Evolutionary conservation across 2,888 invertebrate species (phyloP).

Genomic region (Abscondita cerata): DNA sequence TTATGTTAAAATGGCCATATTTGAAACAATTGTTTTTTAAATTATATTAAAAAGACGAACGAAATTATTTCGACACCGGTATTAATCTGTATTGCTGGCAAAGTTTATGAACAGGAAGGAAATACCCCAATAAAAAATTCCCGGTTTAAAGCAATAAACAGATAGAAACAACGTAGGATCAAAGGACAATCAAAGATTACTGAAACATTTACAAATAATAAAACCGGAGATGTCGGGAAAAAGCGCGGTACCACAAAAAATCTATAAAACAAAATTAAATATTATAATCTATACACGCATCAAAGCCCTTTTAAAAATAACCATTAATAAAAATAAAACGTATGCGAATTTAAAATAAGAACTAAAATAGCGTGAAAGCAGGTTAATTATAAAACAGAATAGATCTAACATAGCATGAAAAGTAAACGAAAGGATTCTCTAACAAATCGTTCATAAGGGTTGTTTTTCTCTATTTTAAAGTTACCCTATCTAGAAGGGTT

Average conservation of each 20-base stretch:
- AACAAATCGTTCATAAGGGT: constrained; percentile 50
- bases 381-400: constrained; percentile 59
- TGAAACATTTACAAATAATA: constrained; percentile 29
- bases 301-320: constrained; percentile 50
- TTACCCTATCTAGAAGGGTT: constrained; percentile 45
- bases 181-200: constrained; percentile 31
- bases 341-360: constrained; percentile 53
- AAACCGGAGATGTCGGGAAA: constrained; percentile 19
- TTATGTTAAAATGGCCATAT: constrained; percentile 16
- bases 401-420: constrained; percentile 51
- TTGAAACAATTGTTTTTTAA: constrained; percentile 3
- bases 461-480: constrained; percentile 46
- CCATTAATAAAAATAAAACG: constrained; percentile 50
- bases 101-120: constrained; percentile 9
- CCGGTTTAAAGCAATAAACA: constrained; percentile 23
- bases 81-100: constrained; percentile 7
- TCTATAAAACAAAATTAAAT: constrained; percentile 46
- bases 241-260: constrained; percentile 27
- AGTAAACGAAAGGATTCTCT: constrained; percentile 50
- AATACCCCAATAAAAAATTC: constrained; percentile 20
- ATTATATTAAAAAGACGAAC: constrained; percentile 2
- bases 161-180: constrained; percentile 23
- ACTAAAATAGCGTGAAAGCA: constrained; percentile 57
- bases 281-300: constrained; percentile 46
- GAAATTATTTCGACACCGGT: constrained; percentile 5